Percentiles rank a stretch among this genome's conserved stretches.
Evolutionary conservation across 2,113 vertebrate species (phyloP).

Genomic region (Periophthalmus modestus): DNA sequence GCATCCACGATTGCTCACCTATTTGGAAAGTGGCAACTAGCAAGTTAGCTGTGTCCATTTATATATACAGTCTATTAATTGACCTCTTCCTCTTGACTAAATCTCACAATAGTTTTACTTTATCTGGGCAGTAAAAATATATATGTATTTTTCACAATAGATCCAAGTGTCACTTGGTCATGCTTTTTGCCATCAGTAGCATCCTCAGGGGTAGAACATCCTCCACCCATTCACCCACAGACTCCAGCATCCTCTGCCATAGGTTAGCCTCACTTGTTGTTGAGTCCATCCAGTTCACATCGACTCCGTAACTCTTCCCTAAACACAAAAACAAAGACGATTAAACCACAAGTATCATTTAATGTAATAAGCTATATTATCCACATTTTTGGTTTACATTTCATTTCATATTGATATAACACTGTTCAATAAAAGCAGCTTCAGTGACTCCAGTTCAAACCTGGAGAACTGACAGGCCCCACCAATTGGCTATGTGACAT

Average conservation of each 20-base stretch:
- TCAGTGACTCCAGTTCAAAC: too few species aligned
- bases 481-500: too few species aligned
- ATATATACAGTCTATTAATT: too few species aligned
- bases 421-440: too few species aligned
- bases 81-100: not conserved
- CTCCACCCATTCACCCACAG: conserved; percentile 87
- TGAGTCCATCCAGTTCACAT: conserved; percentile 95
- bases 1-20: too few species aligned
- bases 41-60: too few species aligned
- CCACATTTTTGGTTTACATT: too few species aligned
- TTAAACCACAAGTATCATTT: not conserved
- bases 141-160: not conserved
- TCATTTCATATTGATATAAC: too few species aligned
- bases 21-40: too few species aligned
- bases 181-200: conserved; percentile 82
- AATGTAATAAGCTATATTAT: too few species aligned
- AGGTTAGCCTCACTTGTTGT: conserved; percentile 81
- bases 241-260: conserved; percentile 89
- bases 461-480: too few species aligned
- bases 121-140: not conserved
- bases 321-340: conserved; percentile 21
- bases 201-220: conserved; percentile 87
- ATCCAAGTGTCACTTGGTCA: conserved; percentile 71
- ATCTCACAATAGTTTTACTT: not conserved
- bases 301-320: conserved; percentile 89